Base-by-base conservation (phyloP, 1,140 invertebrate species). In the Pectinophora gossypiella region DNA sequence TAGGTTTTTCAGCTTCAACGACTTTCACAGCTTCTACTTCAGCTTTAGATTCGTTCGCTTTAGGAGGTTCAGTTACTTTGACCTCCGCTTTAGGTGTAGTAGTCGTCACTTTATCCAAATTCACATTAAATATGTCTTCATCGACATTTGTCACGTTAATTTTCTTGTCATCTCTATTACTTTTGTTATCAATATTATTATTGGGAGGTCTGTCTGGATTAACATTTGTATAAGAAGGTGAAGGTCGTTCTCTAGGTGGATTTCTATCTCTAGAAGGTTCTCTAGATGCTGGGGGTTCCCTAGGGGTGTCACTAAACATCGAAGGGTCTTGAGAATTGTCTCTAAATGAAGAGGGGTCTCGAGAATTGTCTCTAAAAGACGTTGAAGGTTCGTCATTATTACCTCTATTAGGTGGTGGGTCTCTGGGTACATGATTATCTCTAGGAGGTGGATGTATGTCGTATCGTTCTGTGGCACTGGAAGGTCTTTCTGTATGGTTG, bases 401-500 rank as follows among this genome's bases (percentile, higher is more conserved):
- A n/a, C n/a, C n/a, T 38, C 7, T 7, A n/a, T 45, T 46, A n/a
- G 22, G 38, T 21, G 49, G 51, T 36, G 47, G 56, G 32, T 48
- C 51, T 57, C 48, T 61, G 18, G 45, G 46, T 21, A 20, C 7
- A n/a, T 32, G 9, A 12, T n/a, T n/a, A n/a, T n/a, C n/a, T n/a
- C n/a, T n/a, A n/a, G n/a, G n/a, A n/a, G n/a, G n/a, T n/a, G n/a
- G n/a, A n/a, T n/a, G n/a, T n/a, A n/a, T n/a, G n/a, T n/a, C 19
- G 2, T 44, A n/a, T 52, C 42, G 42, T 21, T 44, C 19, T 1
- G 42, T 44, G 18, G 19, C 47, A 10, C 22, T 45, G 36, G 47
- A 27, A 48, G 49, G 38, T 46, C 47, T 58, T 52, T 69, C 58
- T 4, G 68, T 77, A 66, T 89, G 85, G 43, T 85, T 87, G 47